Base-by-base conservation (phyloP, 1,140 invertebrate genomes). In the Eubasilissa regina region DNA sequence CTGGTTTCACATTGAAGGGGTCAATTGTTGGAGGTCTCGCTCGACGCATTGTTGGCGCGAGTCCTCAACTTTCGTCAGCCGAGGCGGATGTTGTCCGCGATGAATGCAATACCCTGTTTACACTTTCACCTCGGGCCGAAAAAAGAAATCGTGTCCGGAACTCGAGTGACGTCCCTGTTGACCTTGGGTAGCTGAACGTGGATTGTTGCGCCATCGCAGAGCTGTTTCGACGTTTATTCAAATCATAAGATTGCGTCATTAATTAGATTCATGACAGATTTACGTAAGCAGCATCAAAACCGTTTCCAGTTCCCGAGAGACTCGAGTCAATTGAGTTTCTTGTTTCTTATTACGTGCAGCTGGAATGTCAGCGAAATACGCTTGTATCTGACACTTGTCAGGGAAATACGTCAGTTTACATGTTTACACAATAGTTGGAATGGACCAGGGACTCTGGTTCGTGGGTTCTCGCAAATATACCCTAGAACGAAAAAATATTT, bases 101-200 rank as follows among this genome's bases (percentile, higher is more conserved):
- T 43, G 19, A 43, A 25, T 64, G 13, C 35, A 15, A 43, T n/a
- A n/a, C n/a, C 44, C n/a, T 64, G 25, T 64, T 64, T 64, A 64
- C 60, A 64, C 60, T 64, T 64, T 64, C 60, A 64, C 21, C 35
- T 45, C 17, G 17, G n/a, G 17, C 51, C 60, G 35, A 64, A 35
- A 64, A 64, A 64, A 45, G 60, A 64, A 64, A 64, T 64, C 60
- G 60, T 64, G 25, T 64, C 60, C 60, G 21, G 60, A 13, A 43
- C 35, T 7, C 17, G 25, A 13, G n/a, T n/a, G 60, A 13, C 60
- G 21, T 25, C 6, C 25, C 21, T 15, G 4, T 45, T 55, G 60
- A 35, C 60, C 60, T 64, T 64, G 35, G 11, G 12, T 7, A 45
- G 21, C 35, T n/a, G n/a, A 64, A 64, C 15, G 1, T 45, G 12